Conservation (phyloP, 2,113 vertebrate species). For the Myodes glareolus region DNA sequence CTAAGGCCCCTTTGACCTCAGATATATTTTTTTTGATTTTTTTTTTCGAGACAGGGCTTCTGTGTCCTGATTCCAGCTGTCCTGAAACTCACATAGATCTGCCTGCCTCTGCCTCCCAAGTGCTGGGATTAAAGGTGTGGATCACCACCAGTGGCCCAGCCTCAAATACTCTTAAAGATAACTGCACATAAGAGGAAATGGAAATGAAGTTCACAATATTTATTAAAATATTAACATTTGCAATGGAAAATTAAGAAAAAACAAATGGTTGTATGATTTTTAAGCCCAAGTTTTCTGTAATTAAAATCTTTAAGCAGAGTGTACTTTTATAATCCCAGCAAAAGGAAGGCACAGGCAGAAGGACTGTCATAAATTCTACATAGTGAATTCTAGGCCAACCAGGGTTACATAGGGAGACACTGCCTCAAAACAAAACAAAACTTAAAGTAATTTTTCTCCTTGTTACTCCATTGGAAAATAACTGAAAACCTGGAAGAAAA, state of each 20-base stretch:
- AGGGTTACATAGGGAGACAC: not conserved
- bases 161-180: slow-evolving; percentile 20
- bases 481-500: slow-evolving; percentile 47
- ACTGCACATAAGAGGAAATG: slow-evolving; percentile 22
- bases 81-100: not conserved
- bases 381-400: not conserved
- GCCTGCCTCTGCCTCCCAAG: not conserved
- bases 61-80: not conserved
- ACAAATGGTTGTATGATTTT: not conserved
- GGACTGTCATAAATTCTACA: not conserved
- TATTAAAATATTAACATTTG: slow-evolving; percentile 40
- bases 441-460: not conserved
- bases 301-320: not conserved
- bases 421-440: not conserved
- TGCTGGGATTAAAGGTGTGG: not conserved
- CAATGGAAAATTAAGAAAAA: not conserved
- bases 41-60: not conserved
- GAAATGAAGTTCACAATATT: slow-evolving; percentile 25
- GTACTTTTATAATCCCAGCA: not conserved
- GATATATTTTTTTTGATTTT: not conserved
- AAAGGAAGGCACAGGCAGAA: not conserved
- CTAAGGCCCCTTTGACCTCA: not conserved
- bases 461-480: slow-evolving; percentile 58
- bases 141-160: not conserved
- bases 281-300: slow-evolving; percentile 59